Percentiles rank a stretch among this genome's conserved stretches.
phyloP scores from a whole-genome alignment of 2,113 vertebrate genomes.

The Eubucco bourcierii region DNA sequence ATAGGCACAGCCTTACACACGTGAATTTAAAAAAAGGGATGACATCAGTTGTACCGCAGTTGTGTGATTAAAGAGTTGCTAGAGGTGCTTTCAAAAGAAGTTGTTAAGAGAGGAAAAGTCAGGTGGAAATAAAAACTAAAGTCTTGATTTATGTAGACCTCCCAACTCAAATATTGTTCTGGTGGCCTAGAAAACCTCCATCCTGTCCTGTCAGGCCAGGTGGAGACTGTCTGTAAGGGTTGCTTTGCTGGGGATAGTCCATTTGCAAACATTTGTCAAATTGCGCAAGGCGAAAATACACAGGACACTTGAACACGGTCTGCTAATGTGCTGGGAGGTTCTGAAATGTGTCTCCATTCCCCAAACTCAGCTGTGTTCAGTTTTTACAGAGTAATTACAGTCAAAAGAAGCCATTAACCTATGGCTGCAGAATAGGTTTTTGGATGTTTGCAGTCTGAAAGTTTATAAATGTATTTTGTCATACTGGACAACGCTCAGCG shows the following conservation, averaged over 20 bases:
- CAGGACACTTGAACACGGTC: background rate
- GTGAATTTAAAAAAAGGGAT: slow-evolving; percentile 69
- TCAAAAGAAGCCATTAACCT: background rate
- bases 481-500: background rate
- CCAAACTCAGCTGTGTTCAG: background rate
- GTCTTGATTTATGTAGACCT: slow-evolving; percentile 30
- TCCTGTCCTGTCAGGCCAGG: slow-evolving; percentile 12
- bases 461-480: background rate
- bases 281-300: background rate
- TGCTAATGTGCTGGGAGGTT: background rate
- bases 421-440: background rate
- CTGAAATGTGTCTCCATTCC: background rate
- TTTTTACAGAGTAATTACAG: background rate
- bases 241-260: background rate
- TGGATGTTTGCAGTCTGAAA: background rate
- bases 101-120: slow-evolving; percentile 22
- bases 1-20: slow-evolving; percentile 32
- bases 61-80: slow-evolving; percentile 35
- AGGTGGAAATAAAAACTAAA: background rate
- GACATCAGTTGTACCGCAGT: slow-evolving; percentile 48
- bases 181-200: background rate
- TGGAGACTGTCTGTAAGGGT: background rate
- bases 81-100: slow-evolving; percentile 10
- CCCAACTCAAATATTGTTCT: background rate
- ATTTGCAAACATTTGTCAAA: background rate